Evolutionary conservation across 2,113 vertebrate species (phyloP).

Genomic region (Mixornis gularis): DNA sequence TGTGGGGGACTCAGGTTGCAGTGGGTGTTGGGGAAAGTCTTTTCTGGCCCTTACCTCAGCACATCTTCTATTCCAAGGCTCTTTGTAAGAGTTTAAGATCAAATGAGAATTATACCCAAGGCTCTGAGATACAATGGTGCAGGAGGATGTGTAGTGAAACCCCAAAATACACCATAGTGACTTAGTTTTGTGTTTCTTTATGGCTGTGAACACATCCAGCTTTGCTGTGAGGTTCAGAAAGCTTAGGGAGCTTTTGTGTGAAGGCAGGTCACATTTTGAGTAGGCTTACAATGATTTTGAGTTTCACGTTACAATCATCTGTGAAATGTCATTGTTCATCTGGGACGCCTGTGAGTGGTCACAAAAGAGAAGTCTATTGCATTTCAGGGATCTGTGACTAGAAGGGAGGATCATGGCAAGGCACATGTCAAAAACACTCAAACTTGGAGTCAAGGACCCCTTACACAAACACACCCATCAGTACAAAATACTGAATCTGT

Average conservation of each 20-base stretch:
- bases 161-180: not conserved
- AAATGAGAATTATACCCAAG: not conserved
- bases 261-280: not conserved
- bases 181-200: not conserved
- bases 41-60: conserved; percentile 21
- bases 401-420: not conserved
- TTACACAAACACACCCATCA: not conserved
- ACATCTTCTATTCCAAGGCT: not conserved
- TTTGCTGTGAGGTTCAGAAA: not conserved
- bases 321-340: not conserved
- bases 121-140: not conserved
- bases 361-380: not conserved
- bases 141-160: not conserved
- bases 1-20: conserved; percentile 35
- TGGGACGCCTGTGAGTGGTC: not conserved
- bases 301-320: not conserved
- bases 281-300: not conserved
- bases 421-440: not conserved
- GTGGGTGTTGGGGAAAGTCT: not conserved
- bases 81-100: not conserved
- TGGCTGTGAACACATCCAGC: not conserved
- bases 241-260: not conserved
- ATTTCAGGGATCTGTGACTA: not conserved
- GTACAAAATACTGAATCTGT: not conserved
- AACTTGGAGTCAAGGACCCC: not conserved